These are phyloP conservation scores for Brenthis ino DNA, from an alignment of 2,888 invertebrate species.

Conservation along the genomic window DNA sequence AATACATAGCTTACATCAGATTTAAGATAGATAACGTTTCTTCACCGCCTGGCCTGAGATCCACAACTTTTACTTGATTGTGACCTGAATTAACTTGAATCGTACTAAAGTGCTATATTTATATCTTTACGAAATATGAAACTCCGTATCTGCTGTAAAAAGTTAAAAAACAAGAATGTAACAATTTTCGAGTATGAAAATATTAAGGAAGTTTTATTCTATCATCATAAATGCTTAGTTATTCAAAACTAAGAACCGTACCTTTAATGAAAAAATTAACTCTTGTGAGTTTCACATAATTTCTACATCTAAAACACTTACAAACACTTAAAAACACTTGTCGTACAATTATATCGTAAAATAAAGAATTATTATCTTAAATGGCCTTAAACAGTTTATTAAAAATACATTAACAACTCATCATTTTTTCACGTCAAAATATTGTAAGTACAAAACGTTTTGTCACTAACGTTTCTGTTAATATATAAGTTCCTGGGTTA, in stretches of 20 bases:
- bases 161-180: too few species aligned
- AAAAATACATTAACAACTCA: background rate
- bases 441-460: background rate
- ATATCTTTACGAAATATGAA: background rate
- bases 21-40: conserved; percentile 10
- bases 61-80: conserved; percentile 16
- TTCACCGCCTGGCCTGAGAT: conserved; percentile 3
- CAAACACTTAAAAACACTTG: too few species aligned
- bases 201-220: too few species aligned
- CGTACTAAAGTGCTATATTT: background rate
- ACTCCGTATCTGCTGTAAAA: too few species aligned
- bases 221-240: background rate
- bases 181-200: too few species aligned
- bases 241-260: background rate
- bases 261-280: too few species aligned
- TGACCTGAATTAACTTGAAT: conserved; percentile 6
- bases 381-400: background rate
- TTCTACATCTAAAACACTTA: too few species aligned
- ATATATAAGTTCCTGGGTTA: background rate
- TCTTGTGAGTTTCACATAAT: too few species aligned
- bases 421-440: conserved; percentile 1
- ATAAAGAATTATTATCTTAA: background rate
- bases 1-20: conserved; percentile 15
- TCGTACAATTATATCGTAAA: background rate
- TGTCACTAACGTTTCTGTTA: background rate